These are phyloP conservation scores for Embiotoca jacksoni DNA, from an alignment of 2,113 vertebrate genomes.

Conservation along the genomic window DNA sequence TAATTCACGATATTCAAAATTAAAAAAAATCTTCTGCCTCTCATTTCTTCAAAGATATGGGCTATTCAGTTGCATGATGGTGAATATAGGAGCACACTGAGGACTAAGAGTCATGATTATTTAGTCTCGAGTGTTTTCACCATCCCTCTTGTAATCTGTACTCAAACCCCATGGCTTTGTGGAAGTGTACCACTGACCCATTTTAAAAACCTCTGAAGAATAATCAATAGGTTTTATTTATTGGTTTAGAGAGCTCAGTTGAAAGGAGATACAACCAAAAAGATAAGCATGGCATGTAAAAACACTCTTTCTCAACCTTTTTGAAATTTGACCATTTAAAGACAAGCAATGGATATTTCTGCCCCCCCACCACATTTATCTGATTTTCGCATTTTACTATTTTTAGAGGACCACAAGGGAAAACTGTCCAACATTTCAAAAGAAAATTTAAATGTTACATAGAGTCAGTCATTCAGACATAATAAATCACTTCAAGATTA, in stretches of 20 bases:
- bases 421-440: not conserved
- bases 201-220: not conserved
- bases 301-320: no score
- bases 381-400: not conserved
- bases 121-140: no score
- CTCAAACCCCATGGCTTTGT: not conserved
- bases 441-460: not conserved
- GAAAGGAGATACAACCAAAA: not conserved
- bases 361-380: not conserved
- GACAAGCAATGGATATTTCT: not conserved
- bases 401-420: not conserved
- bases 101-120: no score
- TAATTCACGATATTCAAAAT: no score
- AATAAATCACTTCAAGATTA: not conserved
- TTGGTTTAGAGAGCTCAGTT: not conserved
- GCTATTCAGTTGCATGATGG: not conserved
- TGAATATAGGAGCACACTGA: not conserved
- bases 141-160: not conserved
- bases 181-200: not conserved
- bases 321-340: not conserved
- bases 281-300: not conserved
- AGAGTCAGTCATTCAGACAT: not conserved
- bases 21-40: no score
- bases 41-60: no score
- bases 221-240: not conserved